Evolutionary conservation across 1,140 invertebrate genomes (phyloP).

Genomic region (Thaumatotibia leucotreta): DNA sequence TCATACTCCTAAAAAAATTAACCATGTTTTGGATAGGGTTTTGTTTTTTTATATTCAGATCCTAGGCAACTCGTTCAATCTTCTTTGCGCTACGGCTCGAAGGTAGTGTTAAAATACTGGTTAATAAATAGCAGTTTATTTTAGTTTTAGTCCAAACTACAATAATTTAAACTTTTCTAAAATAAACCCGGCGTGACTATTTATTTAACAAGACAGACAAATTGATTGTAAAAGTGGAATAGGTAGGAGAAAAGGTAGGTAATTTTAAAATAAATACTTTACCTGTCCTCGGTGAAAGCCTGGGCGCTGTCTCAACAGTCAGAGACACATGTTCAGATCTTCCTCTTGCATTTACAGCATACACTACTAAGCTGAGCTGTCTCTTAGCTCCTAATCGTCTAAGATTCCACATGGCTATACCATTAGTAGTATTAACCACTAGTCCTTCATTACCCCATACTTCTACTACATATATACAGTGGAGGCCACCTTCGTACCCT

Average conservation of each 20-base stretch:
- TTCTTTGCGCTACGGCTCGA: no score
- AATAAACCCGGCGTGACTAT: no score
- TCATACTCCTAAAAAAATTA: no score
- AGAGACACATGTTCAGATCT: conserved; percentile 77
- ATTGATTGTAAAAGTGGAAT: no score
- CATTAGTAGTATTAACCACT: conserved; percentile 72
- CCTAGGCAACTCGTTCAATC: no score
- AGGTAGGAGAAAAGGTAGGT: conserved; percentile 43
- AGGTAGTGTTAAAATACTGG: no score
- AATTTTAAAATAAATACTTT: conserved; percentile 43
- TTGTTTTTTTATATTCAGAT: no score
- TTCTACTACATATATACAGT: conserved; percentile 89
- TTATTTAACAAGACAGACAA: no score
- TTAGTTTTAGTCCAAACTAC: no score
- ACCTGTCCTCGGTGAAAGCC: conserved; percentile 56
- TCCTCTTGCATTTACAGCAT: conserved; percentile 80
- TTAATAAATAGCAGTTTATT: no score
- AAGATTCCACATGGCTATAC: conserved; percentile 72
- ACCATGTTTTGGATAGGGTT: no score
- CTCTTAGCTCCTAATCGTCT: conserved; percentile 72
- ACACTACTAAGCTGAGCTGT: conserved; percentile 76
- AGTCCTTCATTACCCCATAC: conserved; percentile 76
- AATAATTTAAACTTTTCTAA: no score
- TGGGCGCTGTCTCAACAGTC: conserved; percentile 70
- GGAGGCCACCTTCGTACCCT: conserved; percentile 93